Base-by-base conservation (phyloP, 1,140 invertebrate species). In the Amyelois transitella region DNA sequence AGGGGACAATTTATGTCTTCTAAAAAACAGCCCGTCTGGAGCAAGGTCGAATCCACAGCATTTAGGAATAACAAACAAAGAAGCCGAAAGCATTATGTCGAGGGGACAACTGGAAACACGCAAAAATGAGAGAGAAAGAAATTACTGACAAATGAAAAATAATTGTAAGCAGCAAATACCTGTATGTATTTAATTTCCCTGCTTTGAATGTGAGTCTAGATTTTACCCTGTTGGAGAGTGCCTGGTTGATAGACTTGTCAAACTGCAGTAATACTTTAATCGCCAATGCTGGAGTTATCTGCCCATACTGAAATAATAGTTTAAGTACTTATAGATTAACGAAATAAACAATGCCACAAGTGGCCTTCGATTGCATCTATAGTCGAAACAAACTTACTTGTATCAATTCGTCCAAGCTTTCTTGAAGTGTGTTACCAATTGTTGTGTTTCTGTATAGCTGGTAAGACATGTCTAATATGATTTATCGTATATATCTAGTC, bases 401-500 rank as follows among this genome's bases (percentile, higher is more conserved):
- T 63, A 85, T 87, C 51, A 87, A 63, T 75, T 85, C 81, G 18
- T 85, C 84, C 19, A 87, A 90, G 82, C 95, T 98, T 89, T 99
- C 97, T 86, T 99, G 97, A 47, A 99, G 88, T 0, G 98, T 98
- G 80, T 98, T 96, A 0, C 98, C 98, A 59, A 99, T 90, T 0
- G 98, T 99, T 12, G 98, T 99, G 76, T 99, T 99, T 86, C 98
- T 93, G 83, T 99, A 99, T 14, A 99, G 89, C 89, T 99, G 98
- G 90, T 99, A 99, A 64, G 95, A 93, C 96, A 97, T 97, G 56
- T 63, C 65, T 72, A 57, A 49, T 58, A 44, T 43, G 1, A 14
- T 38, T 38, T 28, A 28, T 28, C 7, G 1, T 10, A 28, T 28
- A 5, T 28, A 28, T 28, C 12, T 28, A 5, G 24, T 24, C 44